phyloP scores from a whole-genome alignment of 2,113 vertebrate species.

The Polypterus senegalus region DNA sequence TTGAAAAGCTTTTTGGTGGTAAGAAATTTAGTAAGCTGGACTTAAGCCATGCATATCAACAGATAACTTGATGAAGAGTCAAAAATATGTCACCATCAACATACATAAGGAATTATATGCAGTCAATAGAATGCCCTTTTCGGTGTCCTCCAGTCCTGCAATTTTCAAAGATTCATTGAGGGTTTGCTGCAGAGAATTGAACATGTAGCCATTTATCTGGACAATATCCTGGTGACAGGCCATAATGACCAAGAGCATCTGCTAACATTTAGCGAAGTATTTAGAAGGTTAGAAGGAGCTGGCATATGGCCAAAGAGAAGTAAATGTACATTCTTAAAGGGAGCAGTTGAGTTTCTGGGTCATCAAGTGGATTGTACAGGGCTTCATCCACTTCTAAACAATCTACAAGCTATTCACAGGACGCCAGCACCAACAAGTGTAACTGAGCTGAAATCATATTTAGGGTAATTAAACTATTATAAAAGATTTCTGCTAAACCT shows the following conservation, averaged over 20 bases:
- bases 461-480: conserved; percentile 13
- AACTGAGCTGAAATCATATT: conserved; percentile 13
- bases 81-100: conserved; percentile 15
- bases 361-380: conserved; percentile 9
- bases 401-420: conserved; percentile 1
- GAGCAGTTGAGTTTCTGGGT: conserved; percentile 12
- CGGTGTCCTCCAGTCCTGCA: conserved; percentile 15
- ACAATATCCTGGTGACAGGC: conserved; percentile 18
- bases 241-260: conserved; percentile 2
- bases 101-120: conserved; percentile 17
- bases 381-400: not conserved
- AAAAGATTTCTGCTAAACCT: conserved; percentile 9
- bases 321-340: conserved; percentile 10
- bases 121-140: conserved; percentile 12
- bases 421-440: conserved; percentile 4
- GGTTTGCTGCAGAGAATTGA: conserved; percentile 5
- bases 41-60: conserved; percentile 22
- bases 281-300: not conserved
- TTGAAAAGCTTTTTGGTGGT: conserved; percentile 5
- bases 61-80: conserved; percentile 16
- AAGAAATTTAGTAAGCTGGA: conserved; percentile 16
- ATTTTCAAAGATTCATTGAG: conserved; percentile 22
- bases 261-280: conserved; percentile 1
- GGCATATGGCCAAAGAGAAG: conserved; percentile 3
- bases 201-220: conserved; percentile 13